Evolutionary conservation across 2,888 invertebrate species (phyloP).

Genomic region (Hyles lineata): DNA sequence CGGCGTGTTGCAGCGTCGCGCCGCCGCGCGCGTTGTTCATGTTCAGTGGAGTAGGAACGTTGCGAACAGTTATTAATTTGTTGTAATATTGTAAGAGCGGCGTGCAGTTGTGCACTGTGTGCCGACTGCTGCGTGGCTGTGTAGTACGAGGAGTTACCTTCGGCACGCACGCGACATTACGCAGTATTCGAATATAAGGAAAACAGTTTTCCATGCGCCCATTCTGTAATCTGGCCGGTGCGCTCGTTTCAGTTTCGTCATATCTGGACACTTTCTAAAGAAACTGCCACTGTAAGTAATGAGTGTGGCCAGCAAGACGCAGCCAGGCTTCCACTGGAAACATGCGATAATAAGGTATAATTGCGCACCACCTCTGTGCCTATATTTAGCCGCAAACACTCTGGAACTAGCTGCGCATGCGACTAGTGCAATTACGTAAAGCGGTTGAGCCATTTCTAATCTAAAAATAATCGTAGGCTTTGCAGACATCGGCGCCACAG

Average conservation of each 20-base stretch:
- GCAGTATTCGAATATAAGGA: slow-evolving; percentile 64
- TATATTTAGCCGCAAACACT: slow-evolving; percentile 82
- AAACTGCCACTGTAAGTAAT: slow-evolving; percentile 72
- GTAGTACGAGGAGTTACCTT: slow-evolving; percentile 51
- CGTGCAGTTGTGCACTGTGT: slow-evolving; percentile 36
- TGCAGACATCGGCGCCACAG: slow-evolving; percentile 79
- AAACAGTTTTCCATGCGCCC: slow-evolving; percentile 58
- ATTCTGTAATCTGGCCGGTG: slow-evolving; percentile 72
- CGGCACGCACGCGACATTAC: slow-evolving; percentile 78
- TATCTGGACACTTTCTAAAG: slow-evolving; percentile 82
- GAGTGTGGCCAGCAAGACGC: slow-evolving; percentile 67
- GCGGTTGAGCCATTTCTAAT: slow-evolving; percentile 85
- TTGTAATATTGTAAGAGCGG: slow-evolving; percentile 56
- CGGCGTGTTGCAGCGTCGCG: slow-evolving; percentile 39
- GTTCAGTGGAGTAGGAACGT: slow-evolving; percentile 11
- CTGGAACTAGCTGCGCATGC: slow-evolving; percentile 81
- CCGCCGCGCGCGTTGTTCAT: slow-evolving; percentile 18
- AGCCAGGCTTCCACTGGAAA: slow-evolving; percentile 78
- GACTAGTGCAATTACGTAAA: slow-evolving; percentile 84
- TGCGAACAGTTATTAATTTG: slow-evolving; percentile 49
- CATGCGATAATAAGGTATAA: slow-evolving; percentile 84
- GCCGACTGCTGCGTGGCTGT: slow-evolving; percentile 38
- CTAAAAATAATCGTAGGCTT: slow-evolving; percentile 85
- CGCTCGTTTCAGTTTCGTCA: slow-evolving; percentile 78
- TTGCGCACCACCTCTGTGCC: slow-evolving; percentile 79